These are phyloP conservation scores for Riptortus pedestris DNA, from an alignment of 1,140 invertebrate species.

Conservation along the genomic window DNA sequence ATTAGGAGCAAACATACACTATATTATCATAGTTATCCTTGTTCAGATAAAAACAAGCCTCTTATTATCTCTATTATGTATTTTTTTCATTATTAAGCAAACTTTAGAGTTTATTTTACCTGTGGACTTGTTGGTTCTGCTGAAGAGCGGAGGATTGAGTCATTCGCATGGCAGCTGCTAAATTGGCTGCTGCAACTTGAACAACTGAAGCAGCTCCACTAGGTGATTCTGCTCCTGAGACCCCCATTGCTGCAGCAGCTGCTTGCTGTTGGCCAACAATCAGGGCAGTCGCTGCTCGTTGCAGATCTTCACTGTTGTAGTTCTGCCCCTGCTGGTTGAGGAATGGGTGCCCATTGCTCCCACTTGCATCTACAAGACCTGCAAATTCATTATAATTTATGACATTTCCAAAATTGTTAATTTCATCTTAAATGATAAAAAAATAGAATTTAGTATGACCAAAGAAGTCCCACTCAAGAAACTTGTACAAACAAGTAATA, in stretches of 20 bases:
- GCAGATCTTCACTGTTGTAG: slow-evolving; percentile 58
- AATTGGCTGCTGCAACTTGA: slow-evolving; percentile 59
- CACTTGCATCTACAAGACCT: slow-evolving; percentile 30
- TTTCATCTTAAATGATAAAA: too few relatives aligned
- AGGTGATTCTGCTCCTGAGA: slow-evolving; percentile 29
- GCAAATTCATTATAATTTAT: too few relatives aligned
- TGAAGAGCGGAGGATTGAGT: slow-evolving; percentile 45
- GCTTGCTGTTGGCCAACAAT: slow-evolving; percentile 40
- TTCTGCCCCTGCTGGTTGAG: slow-evolving; percentile 42
- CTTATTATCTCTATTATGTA: too few relatives aligned
- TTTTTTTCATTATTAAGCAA: too few relatives aligned
- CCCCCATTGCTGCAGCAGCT: slow-evolving; percentile 25
- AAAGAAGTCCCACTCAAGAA: too few relatives aligned
- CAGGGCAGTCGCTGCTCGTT: slow-evolving; percentile 55
- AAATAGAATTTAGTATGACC: too few relatives aligned
- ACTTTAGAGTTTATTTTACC: too few relatives aligned
- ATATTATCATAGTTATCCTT: too few relatives aligned
- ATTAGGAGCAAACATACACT: too few relatives aligned
- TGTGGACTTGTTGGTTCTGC: slow-evolving; percentile 33
- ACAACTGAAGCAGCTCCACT: slow-evolving; percentile 42
- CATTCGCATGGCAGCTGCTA: slow-evolving; percentile 70
- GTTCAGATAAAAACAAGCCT: too few relatives aligned
- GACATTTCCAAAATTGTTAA: too few relatives aligned
- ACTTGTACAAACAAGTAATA: too few relatives aligned
- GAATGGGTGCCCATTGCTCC: slow-evolving; percentile 32